These are phyloP conservation scores for Lordiphosa stackelbergi DNA, from an alignment of 1,140 invertebrate species.

Conservation along the genomic window DNA sequence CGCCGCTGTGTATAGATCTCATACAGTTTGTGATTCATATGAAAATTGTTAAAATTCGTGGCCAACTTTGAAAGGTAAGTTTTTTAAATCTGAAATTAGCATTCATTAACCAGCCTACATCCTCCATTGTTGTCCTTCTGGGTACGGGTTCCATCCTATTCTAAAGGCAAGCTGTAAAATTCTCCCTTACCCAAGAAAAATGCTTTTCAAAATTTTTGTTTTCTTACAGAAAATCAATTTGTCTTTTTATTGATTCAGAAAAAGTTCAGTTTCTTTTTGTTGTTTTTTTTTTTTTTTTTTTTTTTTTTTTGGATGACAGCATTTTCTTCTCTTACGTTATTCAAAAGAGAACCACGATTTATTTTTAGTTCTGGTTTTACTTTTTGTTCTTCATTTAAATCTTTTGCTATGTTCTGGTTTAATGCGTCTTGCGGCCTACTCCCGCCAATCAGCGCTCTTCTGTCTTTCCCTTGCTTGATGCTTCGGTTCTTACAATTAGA, in stretches of 20 bases:
- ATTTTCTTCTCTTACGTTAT: conserved; percentile 59
- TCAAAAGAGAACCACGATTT: conserved; percentile 51
- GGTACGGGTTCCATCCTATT: too few species aligned
- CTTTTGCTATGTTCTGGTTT: conserved; percentile 61
- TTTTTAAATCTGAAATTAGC: too few species aligned
- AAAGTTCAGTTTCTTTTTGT: conserved; percentile 71
- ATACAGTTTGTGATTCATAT: too few species aligned
- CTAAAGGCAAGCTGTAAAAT: too few species aligned
- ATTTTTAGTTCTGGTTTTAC: conserved; percentile 30
- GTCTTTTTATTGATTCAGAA: conserved; percentile 76
- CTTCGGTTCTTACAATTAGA: conserved; percentile 54
- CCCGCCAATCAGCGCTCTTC: conserved; percentile 6
- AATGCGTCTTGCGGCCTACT: conserved; percentile 25
- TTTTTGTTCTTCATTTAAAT: conserved; percentile 43
- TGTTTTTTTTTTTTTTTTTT: conserved; percentile 39
- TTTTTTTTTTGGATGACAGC: conserved; percentile 67
- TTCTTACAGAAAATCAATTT: conserved; percentile 77
- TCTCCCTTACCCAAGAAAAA: conserved; percentile 2
- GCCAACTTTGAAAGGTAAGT: too few species aligned
- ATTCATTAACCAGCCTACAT: too few species aligned
- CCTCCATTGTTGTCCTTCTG: too few species aligned
- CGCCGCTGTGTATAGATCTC: too few species aligned
- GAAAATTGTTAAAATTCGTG: too few species aligned
- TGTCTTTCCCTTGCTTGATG: conserved; percentile 17
- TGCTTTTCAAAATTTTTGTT: conserved; percentile 44